phyloP scores from a whole-genome alignment of 2,113 vertebrate species.

The Colossoma macropomum region DNA sequence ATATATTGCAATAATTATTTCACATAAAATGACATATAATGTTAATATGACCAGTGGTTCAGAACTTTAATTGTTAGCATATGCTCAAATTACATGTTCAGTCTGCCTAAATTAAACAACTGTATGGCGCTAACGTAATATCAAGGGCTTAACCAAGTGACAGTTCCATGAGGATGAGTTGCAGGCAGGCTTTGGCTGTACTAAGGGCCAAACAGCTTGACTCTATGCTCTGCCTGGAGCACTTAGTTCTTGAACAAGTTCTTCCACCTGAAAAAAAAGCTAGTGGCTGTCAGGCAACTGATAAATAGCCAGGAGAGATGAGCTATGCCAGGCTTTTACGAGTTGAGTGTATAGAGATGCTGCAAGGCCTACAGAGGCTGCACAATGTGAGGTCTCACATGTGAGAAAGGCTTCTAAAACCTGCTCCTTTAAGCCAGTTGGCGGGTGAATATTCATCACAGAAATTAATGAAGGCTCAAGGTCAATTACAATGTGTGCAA shows the following conservation, averaged over 20 bases:
- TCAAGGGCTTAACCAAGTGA: neutral
- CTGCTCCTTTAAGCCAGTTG: conserved; percentile 12
- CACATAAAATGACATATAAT: no score
- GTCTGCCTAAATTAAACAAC: no score
- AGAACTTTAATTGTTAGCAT: no score
- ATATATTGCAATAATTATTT: no score
- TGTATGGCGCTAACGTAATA: no score
- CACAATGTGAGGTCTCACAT: conserved; percentile 3
- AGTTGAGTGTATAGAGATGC: neutral
- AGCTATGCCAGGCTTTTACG: conserved; percentile 12
- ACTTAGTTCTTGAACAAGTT: neutral
- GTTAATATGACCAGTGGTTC: no score
- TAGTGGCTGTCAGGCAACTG: neutral
- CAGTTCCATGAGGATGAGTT: neutral
- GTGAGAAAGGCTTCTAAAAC: neutral
- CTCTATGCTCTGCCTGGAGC: neutral
- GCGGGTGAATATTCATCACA: neutral
- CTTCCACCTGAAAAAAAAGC: neutral
- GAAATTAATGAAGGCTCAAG: neutral
- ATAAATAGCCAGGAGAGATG: neutral
- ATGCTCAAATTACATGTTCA: no score
- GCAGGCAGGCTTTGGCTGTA: neutral
- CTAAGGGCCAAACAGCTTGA: neutral
- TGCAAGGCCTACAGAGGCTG: neutral
- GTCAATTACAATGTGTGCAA: conserved; percentile 7